Evolutionary conservation across 2,888 invertebrate genomes (phyloP).

Genomic region (Brachylomia viminalis): DNA sequence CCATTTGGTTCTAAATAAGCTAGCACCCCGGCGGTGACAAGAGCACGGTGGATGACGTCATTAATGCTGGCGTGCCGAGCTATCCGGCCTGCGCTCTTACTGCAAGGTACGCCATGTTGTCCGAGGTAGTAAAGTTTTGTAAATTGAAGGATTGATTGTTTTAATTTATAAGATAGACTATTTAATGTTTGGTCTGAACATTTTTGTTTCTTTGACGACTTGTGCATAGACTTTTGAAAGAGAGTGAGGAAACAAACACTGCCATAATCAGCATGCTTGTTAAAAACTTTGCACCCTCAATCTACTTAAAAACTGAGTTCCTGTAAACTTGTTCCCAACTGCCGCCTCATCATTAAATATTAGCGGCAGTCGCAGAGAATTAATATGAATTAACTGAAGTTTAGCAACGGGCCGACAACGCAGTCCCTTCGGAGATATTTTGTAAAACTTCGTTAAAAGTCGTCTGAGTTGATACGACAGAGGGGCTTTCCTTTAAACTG

Average conservation of each 20-base stretch:
- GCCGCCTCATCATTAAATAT: conserved; percentile 52
- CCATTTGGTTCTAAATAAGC: too few species aligned
- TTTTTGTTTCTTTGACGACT: neutral
- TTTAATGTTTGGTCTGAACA: neutral
- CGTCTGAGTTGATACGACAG: too few species aligned
- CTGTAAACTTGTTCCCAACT: conserved; percentile 8
- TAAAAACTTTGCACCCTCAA: conserved; percentile 4
- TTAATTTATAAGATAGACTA: neutral
- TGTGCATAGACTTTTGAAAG: neutral
- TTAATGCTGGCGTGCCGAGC: too few species aligned
- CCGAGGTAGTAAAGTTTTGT: too few species aligned
- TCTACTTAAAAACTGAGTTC: conserved; percentile 14
- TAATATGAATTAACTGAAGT: conserved; percentile 64
- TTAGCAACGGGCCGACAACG: conserved; percentile 19
- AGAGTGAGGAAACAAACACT: neutral
- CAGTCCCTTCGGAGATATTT: conserved; percentile 43
- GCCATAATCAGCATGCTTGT: neutral
- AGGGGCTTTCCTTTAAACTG: too few species aligned
- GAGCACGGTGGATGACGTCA: too few species aligned
- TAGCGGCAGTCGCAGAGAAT: conserved; percentile 49
- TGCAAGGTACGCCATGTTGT: too few species aligned
- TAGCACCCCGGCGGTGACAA: too few species aligned
- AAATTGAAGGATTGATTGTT: conserved; percentile 1
- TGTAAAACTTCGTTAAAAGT: conserved; percentile 52
- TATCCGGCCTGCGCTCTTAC: too few species aligned